Evolutionary conservation across 2,888 invertebrate species (phyloP), one percentile per base, ranked within the genome.

Genomic region (Amphipyra tragopoginis): DNA sequence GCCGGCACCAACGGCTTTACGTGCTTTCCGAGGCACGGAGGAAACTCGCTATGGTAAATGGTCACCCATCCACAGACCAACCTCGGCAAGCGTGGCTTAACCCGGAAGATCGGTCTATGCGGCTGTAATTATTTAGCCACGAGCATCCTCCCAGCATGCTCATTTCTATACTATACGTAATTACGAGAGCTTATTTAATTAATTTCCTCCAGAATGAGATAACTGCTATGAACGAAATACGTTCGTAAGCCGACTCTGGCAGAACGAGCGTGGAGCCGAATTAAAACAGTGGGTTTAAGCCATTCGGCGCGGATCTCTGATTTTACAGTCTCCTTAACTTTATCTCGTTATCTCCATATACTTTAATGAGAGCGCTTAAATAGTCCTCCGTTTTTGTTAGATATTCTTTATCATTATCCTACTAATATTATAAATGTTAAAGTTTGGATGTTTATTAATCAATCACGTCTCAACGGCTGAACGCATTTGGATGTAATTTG

Each of bases 261-360:
- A 48, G 48, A 75, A 72, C 58, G 54, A 59, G 51, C 43, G 57
- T 13, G 36, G 29, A 58, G 57, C 40, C 48, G 64, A 71, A 74
- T 68, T 76, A 72, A 74, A 75, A 69, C 65, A 65, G 52, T 15
- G 65, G 61, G 64, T 65, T 54, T 70, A 64, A 42, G 50, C 50
- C 38, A 66, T 68, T 72, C 55, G 48, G 29, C 61, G 64, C 62
- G 75, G 65, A 61, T 63, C 72, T 64, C 58, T 72, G 75, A 77
- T 77, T 77, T 75, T 75, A 77, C 72, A 61, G 75, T 70, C 62
- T 29, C 65, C 50, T 70, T 67, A 21, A 54, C 56, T 57, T 65
- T 63, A 64, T 67, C 65, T 72, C 56, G 65, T 70, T 77, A 68
- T 77, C 65, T 53, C 53, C 47, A 70, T 75, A 72, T 65, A 55